Conservation (phyloP, 2,113 vertebrate genomes). For the Pterophyllum scalare region DNA sequence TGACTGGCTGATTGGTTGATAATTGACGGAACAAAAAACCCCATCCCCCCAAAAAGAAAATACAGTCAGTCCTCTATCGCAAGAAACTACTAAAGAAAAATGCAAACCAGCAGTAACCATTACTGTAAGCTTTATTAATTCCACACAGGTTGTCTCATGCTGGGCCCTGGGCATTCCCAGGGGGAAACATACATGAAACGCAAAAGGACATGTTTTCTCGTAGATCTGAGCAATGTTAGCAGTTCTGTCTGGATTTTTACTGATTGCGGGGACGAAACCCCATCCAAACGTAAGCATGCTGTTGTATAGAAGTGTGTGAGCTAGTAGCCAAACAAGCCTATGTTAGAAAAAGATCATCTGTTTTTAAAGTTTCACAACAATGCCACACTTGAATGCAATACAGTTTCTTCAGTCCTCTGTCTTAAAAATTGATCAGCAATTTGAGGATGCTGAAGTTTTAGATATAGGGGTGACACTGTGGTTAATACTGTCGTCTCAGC, state of each 20-base stretch:
- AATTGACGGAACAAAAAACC: background rate
- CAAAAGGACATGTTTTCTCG: too few species aligned
- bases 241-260: background rate
- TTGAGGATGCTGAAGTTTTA: accelerated
- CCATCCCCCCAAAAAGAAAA: background rate
- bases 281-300: background rate
- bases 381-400: background rate
- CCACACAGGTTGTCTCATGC: background rate
- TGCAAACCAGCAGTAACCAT: background rate
- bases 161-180: background rate
- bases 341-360: too few species aligned
- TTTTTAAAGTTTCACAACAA: background rate
- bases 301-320: background rate
- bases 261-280: background rate
- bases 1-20: background rate
- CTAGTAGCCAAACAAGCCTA: background rate
- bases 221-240: background rate
- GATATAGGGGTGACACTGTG: background rate
- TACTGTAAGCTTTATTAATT: background rate
- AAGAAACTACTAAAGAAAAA: background rate
- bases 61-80: background rate
- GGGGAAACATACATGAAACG: background rate
- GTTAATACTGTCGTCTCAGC: background rate
- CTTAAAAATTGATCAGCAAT: background rate
- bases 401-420: background rate